phyloP scores from a whole-genome alignment of 2,113 vertebrate genomes.

The Copsychus sechellarum region DNA sequence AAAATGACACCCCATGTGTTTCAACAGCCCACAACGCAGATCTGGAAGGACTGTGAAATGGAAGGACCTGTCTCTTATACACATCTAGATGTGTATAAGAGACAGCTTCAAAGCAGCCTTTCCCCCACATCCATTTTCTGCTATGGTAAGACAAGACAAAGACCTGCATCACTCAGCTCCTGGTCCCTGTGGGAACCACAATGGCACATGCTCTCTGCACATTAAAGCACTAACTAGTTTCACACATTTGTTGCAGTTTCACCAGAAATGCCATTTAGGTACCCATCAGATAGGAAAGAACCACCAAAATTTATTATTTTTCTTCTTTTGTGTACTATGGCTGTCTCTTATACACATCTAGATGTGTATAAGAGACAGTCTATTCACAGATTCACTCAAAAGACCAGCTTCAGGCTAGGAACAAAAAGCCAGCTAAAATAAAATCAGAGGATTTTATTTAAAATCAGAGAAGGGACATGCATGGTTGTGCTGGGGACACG shows the following conservation, averaged over 20 bases:
- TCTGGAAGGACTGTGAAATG: too few species aligned
- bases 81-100: too few species aligned
- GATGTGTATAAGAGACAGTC: too few species aligned
- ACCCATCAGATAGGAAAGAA: not conserved
- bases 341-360: too few species aligned
- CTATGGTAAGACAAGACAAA: not conserved
- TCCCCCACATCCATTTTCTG: not conserved
- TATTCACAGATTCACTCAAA: not conserved
- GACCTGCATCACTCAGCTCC: not conserved
- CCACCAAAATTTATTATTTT: not conserved
- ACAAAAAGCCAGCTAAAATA: not conserved
- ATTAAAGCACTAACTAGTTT: not conserved
- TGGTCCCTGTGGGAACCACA: not conserved
- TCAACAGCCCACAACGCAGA: too few species aligned
- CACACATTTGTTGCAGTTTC: not conserved
- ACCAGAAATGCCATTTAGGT: constrained; percentile 26
- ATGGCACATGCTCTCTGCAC: not conserved
- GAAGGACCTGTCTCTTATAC: too few species aligned
- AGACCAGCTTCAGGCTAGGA: not conserved
- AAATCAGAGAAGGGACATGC: not conserved
- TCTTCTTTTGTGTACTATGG: rapidly evolving
- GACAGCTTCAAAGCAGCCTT: too few species aligned
- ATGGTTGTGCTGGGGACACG: rapidly evolving
- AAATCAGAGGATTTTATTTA: not conserved
- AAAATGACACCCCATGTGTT: too few species aligned